Conservation (phyloP, 2,888 invertebrate genomes). For the Odiellus spinosus region DNA sequence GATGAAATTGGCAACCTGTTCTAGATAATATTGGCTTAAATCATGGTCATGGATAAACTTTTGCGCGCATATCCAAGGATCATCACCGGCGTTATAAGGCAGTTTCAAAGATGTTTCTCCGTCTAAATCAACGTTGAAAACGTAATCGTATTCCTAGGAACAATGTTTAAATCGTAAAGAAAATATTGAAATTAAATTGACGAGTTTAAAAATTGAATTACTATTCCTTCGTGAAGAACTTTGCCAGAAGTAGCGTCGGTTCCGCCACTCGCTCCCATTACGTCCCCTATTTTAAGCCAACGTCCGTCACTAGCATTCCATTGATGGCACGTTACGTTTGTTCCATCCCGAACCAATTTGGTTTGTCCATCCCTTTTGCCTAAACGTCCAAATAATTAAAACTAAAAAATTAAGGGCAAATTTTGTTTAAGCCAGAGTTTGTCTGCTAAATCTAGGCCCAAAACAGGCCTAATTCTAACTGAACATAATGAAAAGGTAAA, state of each 20-base stretch:
- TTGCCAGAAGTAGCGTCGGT: constrained; percentile 51
- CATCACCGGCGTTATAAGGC: constrained; percentile 75
- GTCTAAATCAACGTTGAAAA: constrained; percentile 88
- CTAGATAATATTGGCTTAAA: constrained; percentile 3
- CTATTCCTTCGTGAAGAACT: constrained; percentile 64
- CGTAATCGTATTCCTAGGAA: constrained; percentile 68
- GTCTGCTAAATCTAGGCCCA: too few species aligned
- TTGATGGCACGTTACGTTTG: constrained; percentile 56
- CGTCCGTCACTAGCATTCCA: constrained; percentile 34
- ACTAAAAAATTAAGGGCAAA: too few species aligned
- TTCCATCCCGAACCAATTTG: constrained; percentile 58
- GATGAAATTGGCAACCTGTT: constrained; percentile 6
- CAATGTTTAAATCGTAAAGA: background rate
- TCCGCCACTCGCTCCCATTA: constrained; percentile 55
- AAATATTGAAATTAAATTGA: background rate
- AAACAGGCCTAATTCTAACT: too few species aligned
- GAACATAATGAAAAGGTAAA: too few species aligned
- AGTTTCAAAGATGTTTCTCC: constrained; percentile 63
- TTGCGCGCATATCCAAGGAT: constrained; percentile 84
- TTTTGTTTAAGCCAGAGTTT: too few species aligned
- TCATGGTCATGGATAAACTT: constrained; percentile 64
- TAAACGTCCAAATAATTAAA: too few species aligned
- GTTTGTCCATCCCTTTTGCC: constrained; percentile 56
- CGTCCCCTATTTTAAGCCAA: constrained; percentile 80
- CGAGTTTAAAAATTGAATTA: constrained; percentile 24